Base-by-base conservation (phyloP, 2,888 invertebrate species). In the Ptilodon capucinus region DNA sequence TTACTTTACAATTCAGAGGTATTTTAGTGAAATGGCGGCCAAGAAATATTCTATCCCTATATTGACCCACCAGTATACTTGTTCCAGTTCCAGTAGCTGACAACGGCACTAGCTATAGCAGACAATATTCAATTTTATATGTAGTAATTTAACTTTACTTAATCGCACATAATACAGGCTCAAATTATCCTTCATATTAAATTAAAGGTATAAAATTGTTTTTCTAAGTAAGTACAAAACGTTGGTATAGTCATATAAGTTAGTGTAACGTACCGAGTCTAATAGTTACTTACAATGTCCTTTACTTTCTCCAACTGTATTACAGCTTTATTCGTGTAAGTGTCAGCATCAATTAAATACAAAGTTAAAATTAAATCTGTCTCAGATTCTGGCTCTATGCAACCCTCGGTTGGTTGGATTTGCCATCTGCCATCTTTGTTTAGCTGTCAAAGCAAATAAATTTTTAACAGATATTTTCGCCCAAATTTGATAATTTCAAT, bases 81-180 rank as follows among this genome's bases (percentile, higher is more conserved):
- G 94, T 93, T 2, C 95, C 95, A 36, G 92, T 79, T 11, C 95
- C 95, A 51, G 89, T 91, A 0, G 93, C 94, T 19, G 84, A 84
- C 32, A 95, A 65, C 4, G 92, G 87, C 13, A 91, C 79, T 35
- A 82, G 53, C 87, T 88, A 54, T 32, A 68, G 42, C 17, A 55
- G 30, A 51, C 52, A 25, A 43, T n/a, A 17, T 11, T 51, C 32
- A 30, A 17, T 30, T 16, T 14, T 16, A 35, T 46, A 38, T 34
- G 5, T 41, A 16, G 5, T 4, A 30, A 18, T 34, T 30, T n/a
- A n/a, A 30, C 30, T 8, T 30, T 4, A 30, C 11, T 6, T 23
- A 23, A 8, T 23, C 3, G 3, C n/a, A 23, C 1, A 23, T 23
- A 23, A 7, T 7, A 23, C 7, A 23, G 23, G 23, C 7, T 21